Base-by-base conservation (phyloP, 2,113 vertebrate species). In the Zosterops japonicus region DNA sequence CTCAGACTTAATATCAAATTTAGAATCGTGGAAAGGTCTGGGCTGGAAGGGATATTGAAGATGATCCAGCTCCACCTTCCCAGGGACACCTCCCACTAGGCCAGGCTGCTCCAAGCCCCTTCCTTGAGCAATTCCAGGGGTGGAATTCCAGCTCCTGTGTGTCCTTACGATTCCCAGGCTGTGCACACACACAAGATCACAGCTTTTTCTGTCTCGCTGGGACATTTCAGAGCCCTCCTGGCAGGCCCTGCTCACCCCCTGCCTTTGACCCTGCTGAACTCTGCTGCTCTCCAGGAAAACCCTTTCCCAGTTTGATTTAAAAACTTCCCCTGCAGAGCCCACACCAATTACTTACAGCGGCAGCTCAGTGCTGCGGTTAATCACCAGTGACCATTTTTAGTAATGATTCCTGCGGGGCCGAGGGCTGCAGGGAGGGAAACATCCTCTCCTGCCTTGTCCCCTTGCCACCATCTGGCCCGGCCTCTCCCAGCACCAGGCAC, bases 301-400 rank as follows among this genome's bases (percentile, higher is more conserved):
- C 17, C 12, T 9, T 23, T 87, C 46, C 2, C 33, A 11, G 35
- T 28, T 50, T 9, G 72, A 53, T 67, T n/a, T 49, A 21, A 39
- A 74, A 80, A 63, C 77, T 87, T 53, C 23, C 19, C 2, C 3
- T 67, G 87, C 44, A 4, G 87, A 70, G 69, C 11, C 2, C 5
- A 24, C 5, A 50, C 42, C 69, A 14, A 18, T 67, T 67, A 13
- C 90, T n/a, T 6, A 41, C 12, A 39, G 39, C 39, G 39, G 80
- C 52, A 2, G 72, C 35, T 9, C 64, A 0, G 4, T 57, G 88
- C 96, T 68, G 72, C 0, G 2, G 60, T 87, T 96, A 78, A 95
- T 87, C 87, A 94, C 93, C 89, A 67, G 55, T 90, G 93, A 61
- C 89, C 89, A 88, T 95, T 95, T 96, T 96, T 95, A 96, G 94